These are phyloP conservation scores for Micropoecilia bifurca DNA, from an alignment of 2,797 vertebrate species.

Conservation along the genomic window DNA sequence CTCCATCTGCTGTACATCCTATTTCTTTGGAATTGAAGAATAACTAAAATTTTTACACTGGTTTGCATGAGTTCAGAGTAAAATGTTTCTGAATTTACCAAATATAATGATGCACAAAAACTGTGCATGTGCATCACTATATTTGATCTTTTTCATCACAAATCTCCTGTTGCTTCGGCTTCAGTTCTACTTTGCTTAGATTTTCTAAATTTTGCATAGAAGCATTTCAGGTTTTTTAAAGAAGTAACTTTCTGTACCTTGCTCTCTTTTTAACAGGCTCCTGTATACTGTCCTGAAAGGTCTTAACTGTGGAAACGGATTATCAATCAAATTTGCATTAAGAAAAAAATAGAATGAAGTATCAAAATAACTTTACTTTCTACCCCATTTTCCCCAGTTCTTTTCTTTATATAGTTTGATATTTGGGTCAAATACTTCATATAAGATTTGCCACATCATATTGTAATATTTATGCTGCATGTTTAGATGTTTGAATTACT, in stretches of 20 bases:
- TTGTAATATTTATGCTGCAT: background rate
- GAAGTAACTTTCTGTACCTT: background rate
- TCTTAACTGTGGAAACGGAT: background rate
- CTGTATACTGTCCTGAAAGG: background rate
- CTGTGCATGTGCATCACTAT: too few species aligned
- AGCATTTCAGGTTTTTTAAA: background rate
- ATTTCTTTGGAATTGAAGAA: background rate
- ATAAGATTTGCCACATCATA: background rate
- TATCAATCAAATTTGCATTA: background rate
- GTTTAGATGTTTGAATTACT: background rate
- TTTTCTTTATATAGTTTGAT: background rate
- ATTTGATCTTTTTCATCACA: background rate
- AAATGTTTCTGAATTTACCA: background rate
- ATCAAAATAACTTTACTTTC: background rate
- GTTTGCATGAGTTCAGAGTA: background rate
- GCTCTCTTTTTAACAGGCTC: background rate
- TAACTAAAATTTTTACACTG: background rate
- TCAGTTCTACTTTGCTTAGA: background rate
- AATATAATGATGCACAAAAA: background rate
- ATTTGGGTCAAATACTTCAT: background rate
- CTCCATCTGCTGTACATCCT: background rate
- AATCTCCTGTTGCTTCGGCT: background rate
- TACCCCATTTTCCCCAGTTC: background rate
- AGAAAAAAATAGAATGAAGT: background rate
- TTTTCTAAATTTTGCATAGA: background rate